Percentiles rank a stretch among this genome's conserved stretches.
These are phyloP conservation scores for Caloenas nicobarica DNA, from an alignment of 2,113 vertebrate genomes.

Conservation along the genomic window DNA sequence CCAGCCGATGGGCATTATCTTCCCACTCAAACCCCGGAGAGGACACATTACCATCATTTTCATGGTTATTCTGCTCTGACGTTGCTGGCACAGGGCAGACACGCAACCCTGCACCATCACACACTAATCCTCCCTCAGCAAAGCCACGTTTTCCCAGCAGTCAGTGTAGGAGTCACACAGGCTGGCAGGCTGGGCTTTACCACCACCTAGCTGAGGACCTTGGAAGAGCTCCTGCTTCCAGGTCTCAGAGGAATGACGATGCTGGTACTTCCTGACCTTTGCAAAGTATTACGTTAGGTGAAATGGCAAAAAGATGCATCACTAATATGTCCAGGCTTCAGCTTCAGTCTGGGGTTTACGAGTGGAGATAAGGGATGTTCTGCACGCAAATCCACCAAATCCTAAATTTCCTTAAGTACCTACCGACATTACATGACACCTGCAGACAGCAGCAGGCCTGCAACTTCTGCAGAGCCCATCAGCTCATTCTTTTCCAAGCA, in stretches of 20 bases:
- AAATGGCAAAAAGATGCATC: neutral
- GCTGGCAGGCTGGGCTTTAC: neutral
- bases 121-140: neutral
- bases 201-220: neutral
- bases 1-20: neutral
- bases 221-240: neutral
- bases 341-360: neutral
- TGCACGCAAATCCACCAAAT: neutral
- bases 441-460: neutral
- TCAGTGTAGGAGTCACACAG: neutral
- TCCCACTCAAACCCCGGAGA: neutral
- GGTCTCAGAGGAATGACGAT: neutral
- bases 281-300: neutral
- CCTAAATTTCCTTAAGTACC: neutral
- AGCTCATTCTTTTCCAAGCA: neutral
- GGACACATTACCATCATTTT: neutral
- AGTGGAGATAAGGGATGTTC: neutral
- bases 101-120: neutral
- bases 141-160: neutral
- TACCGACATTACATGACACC: neutral
- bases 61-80: neutral
- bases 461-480: neutral
- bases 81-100: neutral
- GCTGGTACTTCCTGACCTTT: neutral
- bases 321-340: neutral